Base-by-base conservation (phyloP, 2,113 vertebrate species). In the Xenopus borealis region DNA sequence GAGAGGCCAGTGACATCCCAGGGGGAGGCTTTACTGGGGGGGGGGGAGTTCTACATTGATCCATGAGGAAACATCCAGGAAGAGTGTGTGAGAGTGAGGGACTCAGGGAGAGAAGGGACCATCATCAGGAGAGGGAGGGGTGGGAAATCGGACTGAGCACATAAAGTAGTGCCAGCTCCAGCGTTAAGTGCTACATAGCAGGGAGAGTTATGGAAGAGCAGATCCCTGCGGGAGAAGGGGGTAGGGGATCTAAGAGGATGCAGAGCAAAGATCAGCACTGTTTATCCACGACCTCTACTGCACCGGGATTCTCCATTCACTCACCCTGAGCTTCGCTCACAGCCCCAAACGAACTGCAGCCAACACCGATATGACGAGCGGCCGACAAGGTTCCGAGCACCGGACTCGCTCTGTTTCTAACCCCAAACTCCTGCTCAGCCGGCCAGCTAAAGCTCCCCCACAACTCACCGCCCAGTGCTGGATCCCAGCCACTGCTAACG, bases 121-220 rank as follows among this genome's bases (percentile, higher is more conserved):
- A 75, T 63, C 64, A 75, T 63, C 64, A 67, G 59, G 72, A 59
- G 53, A 53, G 71, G 5, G 52, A 52, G 44, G 47, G 55, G 58
- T 30, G 52, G 45, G 19, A 12, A 45, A 47, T 12, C 50, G 64
- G 72, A 13, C 13, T 33, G 27, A 17, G 30, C 9, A 23, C 7
- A 16, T 5, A 50, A 50, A 50, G 47, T 50, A 16, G 14, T 40
- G 33, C 3, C 33, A 40, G 33, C 33, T 40, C 33, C 47, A 13
- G 47, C 47, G 11, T 1, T 9, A 1, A 50, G 47, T 12, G 59
- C 17, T 19, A 62, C 20, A 62, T 1, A 62, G 10, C 18, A 64
- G 27, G 33, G 62, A 14, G 14, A 64, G 16, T 50, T 50, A 13
- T 33, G 19, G 19, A 47, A 63, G 53, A 73, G 62, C 33, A 46